A percentile compares a stretch with the other conserved stretches of the same genome.
These are phyloP conservation scores for Rhingia campestris DNA, from an alignment of 2,888 invertebrate species.

Conservation along the genomic window DNA sequence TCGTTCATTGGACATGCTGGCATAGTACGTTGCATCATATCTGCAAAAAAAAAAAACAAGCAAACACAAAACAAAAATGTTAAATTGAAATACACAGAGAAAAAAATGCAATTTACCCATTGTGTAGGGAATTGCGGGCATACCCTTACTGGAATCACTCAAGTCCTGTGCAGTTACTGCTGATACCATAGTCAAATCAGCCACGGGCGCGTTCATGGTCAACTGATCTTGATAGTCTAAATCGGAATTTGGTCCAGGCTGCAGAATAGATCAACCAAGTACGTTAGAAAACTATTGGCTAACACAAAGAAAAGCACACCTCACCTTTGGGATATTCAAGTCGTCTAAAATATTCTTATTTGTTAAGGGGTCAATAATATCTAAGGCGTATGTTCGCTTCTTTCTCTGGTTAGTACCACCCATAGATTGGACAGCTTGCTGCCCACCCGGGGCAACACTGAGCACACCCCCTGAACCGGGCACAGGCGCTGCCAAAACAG, in stretches of 20 bases:
- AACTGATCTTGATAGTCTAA: slow-evolving; percentile 76
- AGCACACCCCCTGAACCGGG: slow-evolving; percentile 83
- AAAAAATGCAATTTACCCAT: slow-evolving; percentile 70
- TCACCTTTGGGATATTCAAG: slow-evolving; percentile 77
- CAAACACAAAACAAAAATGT: background rate
- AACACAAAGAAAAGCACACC: background rate
- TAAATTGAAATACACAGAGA: background rate
- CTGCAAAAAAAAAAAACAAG: slow-evolving; percentile 18
- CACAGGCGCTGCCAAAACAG: slow-evolving; percentile 77
- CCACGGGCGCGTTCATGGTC: slow-evolving; percentile 51
- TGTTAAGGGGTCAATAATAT: slow-evolving; percentile 84
- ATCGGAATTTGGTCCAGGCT: slow-evolving; percentile 76
- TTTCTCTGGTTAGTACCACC: slow-evolving; percentile 75
- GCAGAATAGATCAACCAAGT: slow-evolving; percentile 10
- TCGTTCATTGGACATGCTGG: slow-evolving; percentile 63
- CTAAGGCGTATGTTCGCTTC: slow-evolving; percentile 81
- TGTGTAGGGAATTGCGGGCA: slow-evolving; percentile 68
- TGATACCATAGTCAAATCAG: slow-evolving; percentile 74
- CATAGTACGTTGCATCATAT: slow-evolving; percentile 66
- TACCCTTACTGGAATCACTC: slow-evolving; percentile 46
- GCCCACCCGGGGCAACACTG: slow-evolving; percentile 78
- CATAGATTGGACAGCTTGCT: slow-evolving; percentile 50
- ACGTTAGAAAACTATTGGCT: background rate
- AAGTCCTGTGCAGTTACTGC: slow-evolving; percentile 65
- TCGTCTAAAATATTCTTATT: slow-evolving; percentile 81